phyloP scores from a whole-genome alignment of 2,113 vertebrate genomes.

The Austrofundulus limnaeus region DNA sequence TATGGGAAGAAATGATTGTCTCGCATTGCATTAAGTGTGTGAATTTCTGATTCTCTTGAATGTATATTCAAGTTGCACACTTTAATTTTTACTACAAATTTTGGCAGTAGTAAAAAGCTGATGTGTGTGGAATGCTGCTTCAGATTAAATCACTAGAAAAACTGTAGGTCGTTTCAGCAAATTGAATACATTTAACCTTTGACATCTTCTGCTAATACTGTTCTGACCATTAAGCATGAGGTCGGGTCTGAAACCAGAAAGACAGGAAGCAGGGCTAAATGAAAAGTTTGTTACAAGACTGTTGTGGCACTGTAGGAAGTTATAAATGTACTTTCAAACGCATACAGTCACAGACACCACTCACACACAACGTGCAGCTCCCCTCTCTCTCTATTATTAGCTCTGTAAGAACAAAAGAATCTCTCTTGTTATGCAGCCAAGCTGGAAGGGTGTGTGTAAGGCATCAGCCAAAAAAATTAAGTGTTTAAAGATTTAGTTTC shows the following conservation, averaged over 20 bases:
- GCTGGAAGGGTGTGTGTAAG: conserved; percentile 73
- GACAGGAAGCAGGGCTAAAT: conserved; percentile 91
- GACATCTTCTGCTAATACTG: conserved; percentile 72
- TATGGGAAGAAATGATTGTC: no score
- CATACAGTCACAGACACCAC: conserved; percentile 49
- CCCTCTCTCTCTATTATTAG: conserved; percentile 88
- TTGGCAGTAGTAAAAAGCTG: not conserved
- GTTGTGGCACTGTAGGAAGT: conserved; percentile 75
- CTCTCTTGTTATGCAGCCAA: conserved; percentile 87
- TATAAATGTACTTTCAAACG: conserved; percentile 86
- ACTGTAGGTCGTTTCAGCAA: not conserved
- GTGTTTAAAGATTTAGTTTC: conserved; percentile 86
- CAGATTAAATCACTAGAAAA: not conserved
- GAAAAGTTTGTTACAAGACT: conserved; percentile 82
- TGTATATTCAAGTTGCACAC: no score
- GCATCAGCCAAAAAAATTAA: conserved; percentile 80
- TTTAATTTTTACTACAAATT: no score
- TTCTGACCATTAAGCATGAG: conserved; percentile 21
- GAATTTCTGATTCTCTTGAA: not conserved
- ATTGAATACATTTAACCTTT: conserved; percentile 75
- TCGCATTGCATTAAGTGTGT: no score
- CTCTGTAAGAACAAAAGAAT: conserved; percentile 91
- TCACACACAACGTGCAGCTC: conserved; percentile 47
- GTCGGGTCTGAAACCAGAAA: conserved; percentile 78
- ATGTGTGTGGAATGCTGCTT: not conserved